Evolutionary conservation across 2,113 vertebrate species (phyloP), one percentile per base, ranked within the genome.

Genomic region (Beaufortia kweichowensis): DNA sequence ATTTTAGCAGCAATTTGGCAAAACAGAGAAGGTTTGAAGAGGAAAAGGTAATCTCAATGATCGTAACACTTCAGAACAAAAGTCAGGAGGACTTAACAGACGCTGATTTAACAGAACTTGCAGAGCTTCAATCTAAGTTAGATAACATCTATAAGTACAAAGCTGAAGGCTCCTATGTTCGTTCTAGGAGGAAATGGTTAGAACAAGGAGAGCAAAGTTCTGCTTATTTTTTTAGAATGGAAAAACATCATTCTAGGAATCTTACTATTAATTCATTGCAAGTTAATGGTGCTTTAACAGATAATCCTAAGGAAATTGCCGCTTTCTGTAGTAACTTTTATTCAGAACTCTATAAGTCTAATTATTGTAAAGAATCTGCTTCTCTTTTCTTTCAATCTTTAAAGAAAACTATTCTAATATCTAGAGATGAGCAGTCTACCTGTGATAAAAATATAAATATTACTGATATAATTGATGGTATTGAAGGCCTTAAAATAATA

Each of bases 141-240:
- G 11, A 56, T 11, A 23, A 3, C 11, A 21, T 55, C 3, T 56
- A 24, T 24, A 56, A 56, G 21, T 56, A 26, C 10, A 56, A 24
- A 1, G 55, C 55, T 24, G 23, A 56, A 24, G 55, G n/a, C 11
- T 26, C 55, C 55, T 56, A 12, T 56, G 3, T 56, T 24, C 33
- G 7, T 35, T 35, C 33, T 4, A 35, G 33, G 33, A 35, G 53
- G 53, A 56, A 24, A 56, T 56, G 53, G 10, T 11, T 56, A 56
- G 53, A 56, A 56, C 53, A 56, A 12, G 53, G 56, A 6, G 56
- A 59, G 6, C 56, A 59, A 4, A 59, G 56, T 23, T 15, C 56
- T 59, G 56, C 56, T 15, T 59, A 28, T 14, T 59, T 59, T 3
- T 59, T 59, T 59, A 28, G 56, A 28, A 59, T 59, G 56, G 56